These are phyloP conservation scores for Tapirus indicus DNA, from an alignment of 2,797 vertebrate genomes.

Conservation along the genomic window DNA sequence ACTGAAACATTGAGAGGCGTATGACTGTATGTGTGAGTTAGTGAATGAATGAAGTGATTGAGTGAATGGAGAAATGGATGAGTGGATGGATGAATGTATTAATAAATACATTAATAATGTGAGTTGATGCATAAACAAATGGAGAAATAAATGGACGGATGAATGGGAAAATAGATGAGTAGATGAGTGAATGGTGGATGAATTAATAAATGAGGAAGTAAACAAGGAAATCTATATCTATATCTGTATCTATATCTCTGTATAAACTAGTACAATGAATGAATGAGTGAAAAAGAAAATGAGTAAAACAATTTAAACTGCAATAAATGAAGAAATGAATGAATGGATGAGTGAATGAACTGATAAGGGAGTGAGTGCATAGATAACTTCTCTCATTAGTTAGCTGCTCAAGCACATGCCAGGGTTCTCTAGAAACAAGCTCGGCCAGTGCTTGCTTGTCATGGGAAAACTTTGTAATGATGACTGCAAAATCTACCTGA, in stretches of 20 bases:
- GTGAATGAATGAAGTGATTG: not conserved
- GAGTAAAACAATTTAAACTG: too few species aligned
- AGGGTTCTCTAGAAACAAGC: rapidly evolving
- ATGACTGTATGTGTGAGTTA: not conserved
- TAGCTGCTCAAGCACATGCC: rapidly evolving
- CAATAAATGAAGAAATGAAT: rapidly evolving
- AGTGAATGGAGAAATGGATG: not conserved
- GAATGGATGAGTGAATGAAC: not conserved
- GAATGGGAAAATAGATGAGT: rapidly evolving
- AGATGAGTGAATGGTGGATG: not conserved
- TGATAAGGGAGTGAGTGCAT: rapidly evolving
- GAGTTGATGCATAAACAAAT: not conserved
- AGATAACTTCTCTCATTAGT: rapidly evolving
- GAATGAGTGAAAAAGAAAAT: not conserved
- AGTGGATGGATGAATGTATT: not conserved
- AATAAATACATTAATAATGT: not conserved
- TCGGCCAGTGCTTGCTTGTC: rapidly evolving
- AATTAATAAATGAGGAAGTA: not conserved
- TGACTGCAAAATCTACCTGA: rapidly evolving
- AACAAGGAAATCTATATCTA: not conserved
- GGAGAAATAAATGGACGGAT: not conserved
- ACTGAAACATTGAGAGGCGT: too few species aligned
- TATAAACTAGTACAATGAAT: rapidly evolving
- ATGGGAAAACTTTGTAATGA: not conserved
- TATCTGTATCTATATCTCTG: rapidly evolving